Evolutionary conservation across 2,888 invertebrate genomes (phyloP), one percentile per base, ranked within the genome.

Genomic region (Lepidochrysops patricia): DNA sequence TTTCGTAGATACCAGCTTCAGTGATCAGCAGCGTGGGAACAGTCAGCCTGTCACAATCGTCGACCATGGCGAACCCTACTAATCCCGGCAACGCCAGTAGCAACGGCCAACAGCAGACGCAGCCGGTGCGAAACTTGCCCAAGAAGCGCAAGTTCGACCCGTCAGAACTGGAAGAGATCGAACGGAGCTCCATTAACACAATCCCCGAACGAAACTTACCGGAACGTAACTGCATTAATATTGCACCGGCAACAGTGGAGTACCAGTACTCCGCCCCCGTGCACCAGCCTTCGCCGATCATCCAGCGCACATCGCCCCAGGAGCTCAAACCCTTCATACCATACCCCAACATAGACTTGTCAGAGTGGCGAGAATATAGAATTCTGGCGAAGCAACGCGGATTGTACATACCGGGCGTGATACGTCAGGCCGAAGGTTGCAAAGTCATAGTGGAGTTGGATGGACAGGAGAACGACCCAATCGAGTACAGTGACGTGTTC

Each of bases 301-400:
- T 80, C 52, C 83, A 83, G 59, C 87, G 87, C 48, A 88, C 90
- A 1, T 91, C 92, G 1, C 92, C 92, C 62, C 90, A 91, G 37
- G 92, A 92, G 35, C 81, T 91, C 37, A 92, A 91, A 64, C 69
- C 76, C 1, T 84, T 76, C 52, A 69, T 81, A 27, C 76, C 75
- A 66, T 93, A 92, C 74, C 92, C 92, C 12, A 89, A 90, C 70
- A 92, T 98, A 67, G 97, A 98, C 88, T 91, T 98, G 70, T 94
- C 94, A 72, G 98, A 98, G 84, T 98, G 98, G 98, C 93, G 94
- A 69, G 96, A 96, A 75, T 97, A 97, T 79, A 91, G 98, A 70
- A 96, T 98, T 63, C 89, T 98, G 70, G 98, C 98, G 48, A 96
- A 95, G 78, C 93, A 94, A 74, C 93, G 94, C 66, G 93, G 93